phyloP scores from a whole-genome alignment of 2,888 invertebrate genomes.

The Cataglyphis livida region DNA sequence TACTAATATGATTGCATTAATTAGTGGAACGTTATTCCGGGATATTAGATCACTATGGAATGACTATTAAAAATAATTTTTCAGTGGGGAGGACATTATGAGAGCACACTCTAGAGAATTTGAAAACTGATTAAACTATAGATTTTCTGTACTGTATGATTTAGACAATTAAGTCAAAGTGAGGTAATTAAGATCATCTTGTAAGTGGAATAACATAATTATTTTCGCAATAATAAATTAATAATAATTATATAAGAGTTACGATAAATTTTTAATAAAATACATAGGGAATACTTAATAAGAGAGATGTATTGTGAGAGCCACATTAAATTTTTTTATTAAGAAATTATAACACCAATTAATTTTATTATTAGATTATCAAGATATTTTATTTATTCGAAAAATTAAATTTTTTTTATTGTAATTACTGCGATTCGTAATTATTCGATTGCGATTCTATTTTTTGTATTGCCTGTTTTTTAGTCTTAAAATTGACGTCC shows the following conservation, averaged over 20 bases:
- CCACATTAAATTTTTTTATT: not conserved
- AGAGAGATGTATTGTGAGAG: not conserved
- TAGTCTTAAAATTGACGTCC: not conserved
- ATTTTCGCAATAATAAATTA: not conserved
- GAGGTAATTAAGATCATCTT: not conserved
- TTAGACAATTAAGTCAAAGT: not conserved
- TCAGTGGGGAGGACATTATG: not conserved
- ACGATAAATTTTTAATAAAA: constrained; percentile 8
- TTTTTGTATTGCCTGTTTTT: not conserved
- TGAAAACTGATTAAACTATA: not conserved
- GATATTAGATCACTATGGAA: constrained; percentile 3
- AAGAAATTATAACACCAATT: not conserved
- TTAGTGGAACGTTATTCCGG: not conserved
- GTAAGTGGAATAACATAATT: not conserved
- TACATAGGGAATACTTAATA: not conserved
- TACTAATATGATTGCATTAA: not conserved
- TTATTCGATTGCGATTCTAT: not conserved
- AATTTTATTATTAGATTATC: not conserved
- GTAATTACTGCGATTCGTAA: not conserved
- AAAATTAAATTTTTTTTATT: not conserved
- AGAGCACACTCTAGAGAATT: not conserved
- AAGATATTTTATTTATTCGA: not conserved
- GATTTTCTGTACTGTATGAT: not conserved
- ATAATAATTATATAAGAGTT: not conserved
- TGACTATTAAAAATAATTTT: constrained; percentile 13